These are phyloP conservation scores for Pocillopora damicornis DNA, from an alignment of 64 coral and sea anemone species.

Conservation along the genomic window DNA sequence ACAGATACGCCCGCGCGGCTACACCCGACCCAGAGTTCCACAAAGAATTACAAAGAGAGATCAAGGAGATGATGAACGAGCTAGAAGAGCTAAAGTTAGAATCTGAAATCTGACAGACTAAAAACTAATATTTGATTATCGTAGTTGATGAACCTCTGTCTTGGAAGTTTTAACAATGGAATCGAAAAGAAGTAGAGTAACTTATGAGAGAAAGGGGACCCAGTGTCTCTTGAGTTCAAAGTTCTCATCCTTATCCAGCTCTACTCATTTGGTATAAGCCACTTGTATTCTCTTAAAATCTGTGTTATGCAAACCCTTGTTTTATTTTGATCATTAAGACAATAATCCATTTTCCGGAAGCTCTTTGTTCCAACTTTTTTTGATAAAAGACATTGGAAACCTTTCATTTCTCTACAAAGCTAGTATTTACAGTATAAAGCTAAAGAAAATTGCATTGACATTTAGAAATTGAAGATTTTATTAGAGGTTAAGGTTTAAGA, in stretches of 20 bases:
- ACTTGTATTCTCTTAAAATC: too few relatives aligned
- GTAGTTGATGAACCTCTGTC: background rate
- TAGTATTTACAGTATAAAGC: background rate
- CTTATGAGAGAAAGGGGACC: too few relatives aligned
- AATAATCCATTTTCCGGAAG: background rate
- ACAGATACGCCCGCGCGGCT: background rate
- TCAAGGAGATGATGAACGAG: conserved; percentile 55
- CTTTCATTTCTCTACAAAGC: background rate
- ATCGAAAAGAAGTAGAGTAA: background rate
- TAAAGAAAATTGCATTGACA: background rate
- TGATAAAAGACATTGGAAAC: background rate
- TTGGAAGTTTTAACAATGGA: background rate
- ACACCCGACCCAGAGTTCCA: conserved; percentile 56
- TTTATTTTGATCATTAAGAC: background rate
- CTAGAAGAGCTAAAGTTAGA: conserved; percentile 61
- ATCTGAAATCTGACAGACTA: conserved; percentile 31
- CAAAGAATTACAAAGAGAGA: conserved; percentile 40
- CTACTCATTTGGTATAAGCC: too few relatives aligned
- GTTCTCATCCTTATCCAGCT: too few relatives aligned
- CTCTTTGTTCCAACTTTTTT: background rate
- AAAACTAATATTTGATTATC: background rate
- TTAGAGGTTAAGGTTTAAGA: background rate
- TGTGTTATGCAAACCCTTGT: too few relatives aligned
- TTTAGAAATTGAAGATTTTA: background rate
- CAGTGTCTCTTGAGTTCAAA: too few relatives aligned